A percentile compares a stretch with the other conserved stretches of the same genome.
Evolutionary conservation across 2,888 invertebrate species (phyloP).

Genomic region (Trissonchulus sp.): DNA sequence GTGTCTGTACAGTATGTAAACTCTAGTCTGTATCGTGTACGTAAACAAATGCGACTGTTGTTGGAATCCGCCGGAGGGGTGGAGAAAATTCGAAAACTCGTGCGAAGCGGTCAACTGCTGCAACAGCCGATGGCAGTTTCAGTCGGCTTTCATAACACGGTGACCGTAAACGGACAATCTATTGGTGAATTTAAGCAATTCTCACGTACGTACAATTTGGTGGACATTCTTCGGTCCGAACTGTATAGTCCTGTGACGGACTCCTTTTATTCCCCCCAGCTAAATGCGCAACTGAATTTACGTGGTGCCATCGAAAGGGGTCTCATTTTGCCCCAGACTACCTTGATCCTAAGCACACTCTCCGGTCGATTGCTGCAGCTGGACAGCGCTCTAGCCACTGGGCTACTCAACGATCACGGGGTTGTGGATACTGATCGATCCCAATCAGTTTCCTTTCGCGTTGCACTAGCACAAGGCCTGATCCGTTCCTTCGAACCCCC

Average conservation of each 20-base stretch:
- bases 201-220: neutral
- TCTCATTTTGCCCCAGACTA: neutral
- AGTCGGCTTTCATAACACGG: too few relatives aligned
- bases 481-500: neutral
- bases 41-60: neutral
- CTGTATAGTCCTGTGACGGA: neutral
- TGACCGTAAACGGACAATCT: too few relatives aligned
- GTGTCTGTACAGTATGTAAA: neutral
- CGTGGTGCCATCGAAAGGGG: neutral
- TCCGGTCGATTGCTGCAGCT: neutral
- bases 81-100: too few relatives aligned
- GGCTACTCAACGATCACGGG: neutral
- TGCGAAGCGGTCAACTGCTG: too few relatives aligned
- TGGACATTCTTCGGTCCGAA: neutral
- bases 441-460: neutral
- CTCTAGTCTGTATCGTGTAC: too few relatives aligned
- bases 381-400: neutral
- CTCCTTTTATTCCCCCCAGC: neutral
- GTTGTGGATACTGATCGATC: slow-evolving; percentile 68
- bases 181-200: too few relatives aligned
- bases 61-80: neutral
- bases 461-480: neutral
- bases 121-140: too few relatives aligned
- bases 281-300: neutral
- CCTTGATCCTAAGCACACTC: neutral